A percentile compares a stretch with the other conserved stretches of the same genome.
Evolutionary conservation across 2,113 vertebrate genomes (phyloP).

Genomic region (Cavia aperea): DNA sequence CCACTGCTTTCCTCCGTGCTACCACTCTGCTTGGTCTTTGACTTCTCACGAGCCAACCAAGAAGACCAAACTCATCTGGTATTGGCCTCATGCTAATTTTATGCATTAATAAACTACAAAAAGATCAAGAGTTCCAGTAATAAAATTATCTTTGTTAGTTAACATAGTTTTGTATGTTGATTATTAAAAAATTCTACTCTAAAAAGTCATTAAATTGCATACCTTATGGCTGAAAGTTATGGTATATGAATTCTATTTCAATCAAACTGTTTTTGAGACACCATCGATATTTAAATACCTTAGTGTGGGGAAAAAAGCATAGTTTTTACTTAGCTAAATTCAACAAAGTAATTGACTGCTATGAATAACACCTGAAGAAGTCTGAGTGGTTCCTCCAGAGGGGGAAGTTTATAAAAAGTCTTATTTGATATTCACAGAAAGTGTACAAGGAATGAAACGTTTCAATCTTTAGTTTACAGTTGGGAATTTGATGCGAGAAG

Average conservation of each 20-base stretch:
- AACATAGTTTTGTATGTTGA: background rate
- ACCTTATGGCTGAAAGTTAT: background rate
- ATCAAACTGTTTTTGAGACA: background rate
- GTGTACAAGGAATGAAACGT: background rate
- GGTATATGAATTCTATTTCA: background rate
- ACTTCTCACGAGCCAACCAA: background rate
- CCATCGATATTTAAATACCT: background rate
- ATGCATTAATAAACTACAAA: background rate
- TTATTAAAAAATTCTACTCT: background rate
- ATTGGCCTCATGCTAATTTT: background rate
- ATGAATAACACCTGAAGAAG: background rate
- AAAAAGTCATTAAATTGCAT: background rate
- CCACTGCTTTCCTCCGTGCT: background rate
- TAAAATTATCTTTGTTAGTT: background rate
- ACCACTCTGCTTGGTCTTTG: background rate
- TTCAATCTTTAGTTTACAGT: background rate
- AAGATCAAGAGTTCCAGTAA: background rate
- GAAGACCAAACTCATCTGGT: background rate
- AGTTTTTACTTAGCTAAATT: background rate
- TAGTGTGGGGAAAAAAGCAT: background rate
- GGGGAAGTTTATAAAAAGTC: background rate
- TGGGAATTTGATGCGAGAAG: background rate
- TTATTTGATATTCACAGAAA: background rate
- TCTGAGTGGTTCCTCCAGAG: background rate
- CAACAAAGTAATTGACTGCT: background rate